phyloP scores from a whole-genome alignment of 2,797 vertebrate genomes.

The Peromyscus aztecus region DNA sequence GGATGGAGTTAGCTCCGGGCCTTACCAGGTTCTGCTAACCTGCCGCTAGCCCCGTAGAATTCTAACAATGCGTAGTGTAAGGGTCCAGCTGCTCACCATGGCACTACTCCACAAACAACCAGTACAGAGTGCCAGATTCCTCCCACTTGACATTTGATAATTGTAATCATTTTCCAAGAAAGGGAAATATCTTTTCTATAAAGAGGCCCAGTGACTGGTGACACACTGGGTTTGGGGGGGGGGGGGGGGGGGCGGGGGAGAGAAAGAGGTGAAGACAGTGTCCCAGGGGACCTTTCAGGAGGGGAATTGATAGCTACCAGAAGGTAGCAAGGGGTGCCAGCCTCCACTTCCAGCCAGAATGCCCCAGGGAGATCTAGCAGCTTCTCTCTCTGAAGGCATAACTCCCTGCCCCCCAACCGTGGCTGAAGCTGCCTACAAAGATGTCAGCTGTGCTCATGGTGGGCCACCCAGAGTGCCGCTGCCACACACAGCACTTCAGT shows the following conservation, averaged over 20 bases:
- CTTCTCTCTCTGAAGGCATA: not conserved
- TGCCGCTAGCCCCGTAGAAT: not conserved
- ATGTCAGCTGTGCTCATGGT: not conserved
- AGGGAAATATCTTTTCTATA: not conserved
- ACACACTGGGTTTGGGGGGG: too few relatives aligned
- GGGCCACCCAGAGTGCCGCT: not conserved
- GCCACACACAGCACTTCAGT: not conserved
- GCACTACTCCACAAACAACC: not conserved
- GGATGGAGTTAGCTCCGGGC: not conserved
- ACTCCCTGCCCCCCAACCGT: not conserved
- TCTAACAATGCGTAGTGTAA: not conserved
- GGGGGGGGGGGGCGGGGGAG: too few relatives aligned
- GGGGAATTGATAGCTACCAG: not conserved
- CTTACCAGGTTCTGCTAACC: not conserved
- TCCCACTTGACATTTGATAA: not conserved
- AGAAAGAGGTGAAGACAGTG: too few relatives aligned
- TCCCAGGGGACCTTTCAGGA: not conserved
- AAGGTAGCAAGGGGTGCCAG: fast-evolving
- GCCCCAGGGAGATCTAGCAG: not conserved
- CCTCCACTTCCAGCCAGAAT: not conserved
- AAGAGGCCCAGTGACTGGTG: not conserved
- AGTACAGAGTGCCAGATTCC: too few relatives aligned
- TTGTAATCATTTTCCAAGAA: not conserved
- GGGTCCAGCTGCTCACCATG: not conserved
- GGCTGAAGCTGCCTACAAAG: not conserved